Evolutionary conservation across 2,888 invertebrate genomes (phyloP).

Genomic region (Crocallis elinguaria): DNA sequence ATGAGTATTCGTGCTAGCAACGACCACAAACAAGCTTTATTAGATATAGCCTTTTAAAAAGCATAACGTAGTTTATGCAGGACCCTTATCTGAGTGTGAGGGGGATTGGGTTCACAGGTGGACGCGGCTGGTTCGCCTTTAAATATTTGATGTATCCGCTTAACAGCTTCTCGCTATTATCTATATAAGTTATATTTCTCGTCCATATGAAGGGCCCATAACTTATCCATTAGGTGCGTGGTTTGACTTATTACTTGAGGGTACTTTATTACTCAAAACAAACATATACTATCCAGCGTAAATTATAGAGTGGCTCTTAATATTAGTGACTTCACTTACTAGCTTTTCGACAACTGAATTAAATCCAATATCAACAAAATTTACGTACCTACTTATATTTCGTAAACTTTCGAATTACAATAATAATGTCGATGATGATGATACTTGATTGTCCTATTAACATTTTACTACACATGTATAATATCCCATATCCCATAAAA

Average conservation of each 20-base stretch:
- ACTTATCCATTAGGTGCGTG: slow-evolving; percentile 35
- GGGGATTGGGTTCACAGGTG: slow-evolving; percentile 61
- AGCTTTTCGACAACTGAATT: background rate
- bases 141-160: slow-evolving; percentile 75
- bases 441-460: no score
- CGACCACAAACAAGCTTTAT: slow-evolving; percentile 22
- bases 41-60: slow-evolving; percentile 40
- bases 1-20: no score
- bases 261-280: slow-evolving; percentile 28
- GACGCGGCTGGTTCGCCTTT: slow-evolving; percentile 60
- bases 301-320: slow-evolving; percentile 27
- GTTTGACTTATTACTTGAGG: slow-evolving; percentile 35
- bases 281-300: slow-evolving; percentile 27
- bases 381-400: no score
- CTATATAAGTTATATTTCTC: slow-evolving; percentile 41
- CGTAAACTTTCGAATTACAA: no score
- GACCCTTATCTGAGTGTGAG: slow-evolving; percentile 50
- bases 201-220: slow-evolving; percentile 27
- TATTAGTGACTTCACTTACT: background rate
- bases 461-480: no score
- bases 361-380: no score
- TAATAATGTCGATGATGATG: no score
- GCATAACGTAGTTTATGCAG: slow-evolving; percentile 48
- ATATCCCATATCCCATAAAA: background rate
- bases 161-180: slow-evolving; percentile 64